A percentile compares a stretch with the other conserved stretches of the same genome.
Evolutionary conservation across 2,888 invertebrate species (phyloP).

Genomic region (Linyphia triangularis): DNA sequence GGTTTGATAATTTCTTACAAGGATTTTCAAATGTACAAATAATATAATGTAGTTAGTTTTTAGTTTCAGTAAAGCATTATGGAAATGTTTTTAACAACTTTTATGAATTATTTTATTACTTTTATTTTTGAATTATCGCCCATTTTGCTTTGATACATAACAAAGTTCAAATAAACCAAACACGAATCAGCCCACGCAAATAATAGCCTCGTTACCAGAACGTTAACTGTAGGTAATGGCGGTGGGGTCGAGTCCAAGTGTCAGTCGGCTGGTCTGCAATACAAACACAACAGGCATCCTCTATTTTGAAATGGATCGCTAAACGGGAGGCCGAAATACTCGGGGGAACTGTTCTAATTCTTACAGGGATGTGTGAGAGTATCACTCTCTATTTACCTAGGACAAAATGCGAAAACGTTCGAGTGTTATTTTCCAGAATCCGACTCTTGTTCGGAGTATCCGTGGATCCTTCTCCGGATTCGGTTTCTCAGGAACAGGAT

Average conservation of each 20-base stretch:
- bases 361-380: constrained; percentile 67
- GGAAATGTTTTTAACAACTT: too few species aligned
- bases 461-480: constrained; percentile 63
- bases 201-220: constrained; percentile 3
- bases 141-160: too few species aligned
- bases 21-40: too few species aligned
- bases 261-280: constrained; percentile 12
- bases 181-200: not conserved
- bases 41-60: too few species aligned
- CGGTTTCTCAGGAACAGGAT: constrained; percentile 50
- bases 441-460: constrained; percentile 70
- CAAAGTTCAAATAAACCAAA: not conserved
- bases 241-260: constrained; percentile 61
- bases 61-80: too few species aligned
- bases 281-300: not conserved
- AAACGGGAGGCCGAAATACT: not conserved
- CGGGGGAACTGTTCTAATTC: constrained; percentile 7
- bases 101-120: too few species aligned
- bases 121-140: not conserved
- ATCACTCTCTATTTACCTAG: constrained; percentile 68
- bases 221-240: constrained; percentile 52
- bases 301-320: constrained; percentile 11
- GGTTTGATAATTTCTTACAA: too few species aligned
- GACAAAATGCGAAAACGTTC: constrained; percentile 72
- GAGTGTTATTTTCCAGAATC: constrained; percentile 69